phyloP scores from a whole-genome alignment of 2,113 vertebrate species.

The Clinocottus analis region DNA sequence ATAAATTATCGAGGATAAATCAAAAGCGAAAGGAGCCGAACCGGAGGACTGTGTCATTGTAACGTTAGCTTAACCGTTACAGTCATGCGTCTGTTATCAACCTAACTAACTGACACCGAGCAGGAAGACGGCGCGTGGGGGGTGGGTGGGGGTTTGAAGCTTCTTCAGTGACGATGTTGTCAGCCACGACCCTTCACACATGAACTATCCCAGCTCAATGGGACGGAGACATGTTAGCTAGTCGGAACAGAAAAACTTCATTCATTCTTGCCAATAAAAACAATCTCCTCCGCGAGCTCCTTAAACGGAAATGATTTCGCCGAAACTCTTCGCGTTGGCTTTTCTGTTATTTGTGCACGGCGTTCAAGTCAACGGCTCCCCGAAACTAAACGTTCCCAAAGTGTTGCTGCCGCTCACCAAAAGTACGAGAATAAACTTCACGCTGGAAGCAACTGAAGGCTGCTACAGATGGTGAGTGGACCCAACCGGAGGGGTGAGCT shows the following conservation, averaged over 20 bases:
- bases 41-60: not conserved
- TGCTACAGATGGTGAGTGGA: constrained; percentile 95
- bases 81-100: constrained; percentile 46
- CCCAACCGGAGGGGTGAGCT: not conserved
- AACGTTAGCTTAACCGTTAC: constrained; percentile 3
- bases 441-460: constrained; percentile 92
- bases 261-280: not conserved
- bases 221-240: constrained; percentile 17
- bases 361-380: constrained; percentile 56
- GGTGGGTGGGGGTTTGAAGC: too few relatives aligned
- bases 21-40: not conserved
- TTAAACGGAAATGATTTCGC: constrained; percentile 46
- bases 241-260: constrained; percentile 16
- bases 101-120: constrained; percentile 37
- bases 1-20: not conserved
- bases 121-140: constrained; percentile 22
- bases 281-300: too few relatives aligned
- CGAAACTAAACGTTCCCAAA: constrained; percentile 93
- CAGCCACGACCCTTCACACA: not conserved
- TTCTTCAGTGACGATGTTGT: too few relatives aligned
- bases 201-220: constrained; percentile 12
- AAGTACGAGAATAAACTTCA: constrained; percentile 90
- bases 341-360: constrained; percentile 12
- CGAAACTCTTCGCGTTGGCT: not conserved
- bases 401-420: constrained; percentile 91